Conservation (phyloP, 2,797 vertebrate species). For the Distichodus sexfasciatus region DNA sequence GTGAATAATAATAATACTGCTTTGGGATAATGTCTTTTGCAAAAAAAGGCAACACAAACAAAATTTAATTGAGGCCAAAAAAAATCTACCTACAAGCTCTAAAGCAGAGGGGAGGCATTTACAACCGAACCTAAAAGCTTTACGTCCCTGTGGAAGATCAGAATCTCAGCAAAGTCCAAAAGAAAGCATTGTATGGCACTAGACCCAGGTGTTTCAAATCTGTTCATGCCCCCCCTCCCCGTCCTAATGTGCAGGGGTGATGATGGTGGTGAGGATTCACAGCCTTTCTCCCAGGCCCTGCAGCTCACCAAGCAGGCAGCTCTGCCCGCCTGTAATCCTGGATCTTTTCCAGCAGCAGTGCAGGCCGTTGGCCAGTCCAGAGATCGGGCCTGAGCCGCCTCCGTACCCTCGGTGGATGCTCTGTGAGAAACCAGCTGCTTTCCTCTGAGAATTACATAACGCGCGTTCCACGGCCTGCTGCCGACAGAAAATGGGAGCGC, state of each 20-base stretch:
- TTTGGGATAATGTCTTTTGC: too few relatives aligned
- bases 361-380: not conserved
- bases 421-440: slow-evolving; percentile 65
- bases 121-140: not conserved
- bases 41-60: not conserved
- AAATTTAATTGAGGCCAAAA: not conserved
- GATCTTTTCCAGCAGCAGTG: slow-evolving; percentile 14
- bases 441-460: slow-evolving; percentile 68
- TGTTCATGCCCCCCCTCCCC: not conserved
- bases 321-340: slow-evolving; percentile 23
- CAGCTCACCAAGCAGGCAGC: not conserved
- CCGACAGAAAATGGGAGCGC: slow-evolving; percentile 36
- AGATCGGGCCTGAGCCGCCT: slow-evolving; percentile 20
- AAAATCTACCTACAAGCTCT: not conserved
- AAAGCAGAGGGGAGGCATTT: not conserved
- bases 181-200: not conserved
- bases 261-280: too few relatives aligned
- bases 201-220: slow-evolving; percentile 18
- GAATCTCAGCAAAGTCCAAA: not conserved
- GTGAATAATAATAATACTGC: too few relatives aligned
- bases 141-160: not conserved
- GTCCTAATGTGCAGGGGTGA: not conserved
- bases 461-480: slow-evolving; percentile 33
- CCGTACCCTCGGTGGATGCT: slow-evolving; percentile 14
- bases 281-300: not conserved